These are phyloP conservation scores for Nesoenas mayeri DNA, from an alignment of 2,113 vertebrate genomes.

Conservation along the genomic window DNA sequence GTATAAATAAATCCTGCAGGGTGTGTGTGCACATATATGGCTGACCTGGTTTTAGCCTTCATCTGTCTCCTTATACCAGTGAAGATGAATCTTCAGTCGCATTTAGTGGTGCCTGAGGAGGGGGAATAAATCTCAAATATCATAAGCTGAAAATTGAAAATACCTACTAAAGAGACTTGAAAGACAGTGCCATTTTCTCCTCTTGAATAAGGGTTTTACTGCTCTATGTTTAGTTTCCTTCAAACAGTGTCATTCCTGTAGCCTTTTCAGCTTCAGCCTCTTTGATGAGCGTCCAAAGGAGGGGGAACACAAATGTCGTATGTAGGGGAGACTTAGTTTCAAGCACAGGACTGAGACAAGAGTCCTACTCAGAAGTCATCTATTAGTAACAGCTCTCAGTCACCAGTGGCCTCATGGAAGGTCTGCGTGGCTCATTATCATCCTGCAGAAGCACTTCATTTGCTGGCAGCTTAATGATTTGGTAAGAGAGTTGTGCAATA, in stretches of 20 bases:
- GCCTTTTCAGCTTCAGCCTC: background rate
- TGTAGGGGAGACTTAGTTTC: background rate
- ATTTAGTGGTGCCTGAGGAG: background rate
- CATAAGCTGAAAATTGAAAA: conserved; percentile 14
- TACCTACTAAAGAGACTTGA: background rate
- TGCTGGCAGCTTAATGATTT: conserved; percentile 15
- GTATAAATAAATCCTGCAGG: background rate
- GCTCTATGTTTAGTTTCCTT: background rate
- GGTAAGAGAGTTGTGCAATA: background rate
- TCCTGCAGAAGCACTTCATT: conserved; percentile 4
- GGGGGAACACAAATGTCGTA: background rate
- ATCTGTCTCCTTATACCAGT: conserved; percentile 13
- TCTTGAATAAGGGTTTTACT: background rate
- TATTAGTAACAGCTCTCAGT: background rate
- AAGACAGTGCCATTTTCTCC: background rate
- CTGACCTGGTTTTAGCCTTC: conserved; percentile 54
- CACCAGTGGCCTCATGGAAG: background rate
- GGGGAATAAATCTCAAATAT: conserved; percentile 26
- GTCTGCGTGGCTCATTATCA: background rate
- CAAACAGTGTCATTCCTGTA: background rate
- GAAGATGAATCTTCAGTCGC: background rate
- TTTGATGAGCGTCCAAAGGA: background rate
- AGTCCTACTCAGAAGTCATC: background rate
- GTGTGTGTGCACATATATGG: background rate
- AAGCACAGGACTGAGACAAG: background rate